These are phyloP conservation scores for Thamnaconus septentrionalis DNA, from an alignment of 2,113 vertebrate species.

Conservation along the genomic window DNA sequence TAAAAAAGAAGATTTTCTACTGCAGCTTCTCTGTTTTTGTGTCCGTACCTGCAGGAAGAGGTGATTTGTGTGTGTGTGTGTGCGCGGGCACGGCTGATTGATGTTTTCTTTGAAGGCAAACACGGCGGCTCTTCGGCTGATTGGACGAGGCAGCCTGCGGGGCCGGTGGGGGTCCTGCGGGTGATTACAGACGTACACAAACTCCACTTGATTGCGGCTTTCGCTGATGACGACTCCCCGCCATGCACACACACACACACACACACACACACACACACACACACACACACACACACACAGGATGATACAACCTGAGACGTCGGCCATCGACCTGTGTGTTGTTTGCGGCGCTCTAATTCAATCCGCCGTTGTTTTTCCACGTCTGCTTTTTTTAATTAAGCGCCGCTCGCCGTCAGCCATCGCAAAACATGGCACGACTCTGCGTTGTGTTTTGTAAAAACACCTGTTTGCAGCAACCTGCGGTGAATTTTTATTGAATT, in stretches of 20 bases:
- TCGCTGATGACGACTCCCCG: constrained; percentile 43
- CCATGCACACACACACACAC: neutral
- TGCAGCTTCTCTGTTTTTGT: neutral
- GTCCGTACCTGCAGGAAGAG: neutral
- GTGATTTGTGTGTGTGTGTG: neutral
- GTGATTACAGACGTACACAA: constrained; percentile 74
- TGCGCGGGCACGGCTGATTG: neutral
- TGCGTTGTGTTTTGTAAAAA: no score
- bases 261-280: neutral
- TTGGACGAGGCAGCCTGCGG: constrained; percentile 35
- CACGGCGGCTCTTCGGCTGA: constrained; percentile 35
- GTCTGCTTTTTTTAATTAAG: no score
- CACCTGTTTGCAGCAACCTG: no score
- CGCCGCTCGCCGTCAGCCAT: no score
- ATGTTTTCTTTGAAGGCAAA: neutral
- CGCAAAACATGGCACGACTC: no score
- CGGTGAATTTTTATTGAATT: no score
- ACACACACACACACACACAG: constrained; percentile 8
- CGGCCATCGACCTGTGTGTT: no score
- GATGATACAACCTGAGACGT: no score
- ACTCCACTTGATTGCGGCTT: constrained; percentile 69
- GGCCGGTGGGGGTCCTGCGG: constrained; percentile 41
- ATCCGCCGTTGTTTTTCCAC: no score
- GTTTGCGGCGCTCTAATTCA: no score
- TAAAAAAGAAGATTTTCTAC: no score